Evolutionary conservation across 2,113 vertebrate species (phyloP), one percentile per base, ranked within the genome.

Genomic region (Oreotragus oreotragus): DNA sequence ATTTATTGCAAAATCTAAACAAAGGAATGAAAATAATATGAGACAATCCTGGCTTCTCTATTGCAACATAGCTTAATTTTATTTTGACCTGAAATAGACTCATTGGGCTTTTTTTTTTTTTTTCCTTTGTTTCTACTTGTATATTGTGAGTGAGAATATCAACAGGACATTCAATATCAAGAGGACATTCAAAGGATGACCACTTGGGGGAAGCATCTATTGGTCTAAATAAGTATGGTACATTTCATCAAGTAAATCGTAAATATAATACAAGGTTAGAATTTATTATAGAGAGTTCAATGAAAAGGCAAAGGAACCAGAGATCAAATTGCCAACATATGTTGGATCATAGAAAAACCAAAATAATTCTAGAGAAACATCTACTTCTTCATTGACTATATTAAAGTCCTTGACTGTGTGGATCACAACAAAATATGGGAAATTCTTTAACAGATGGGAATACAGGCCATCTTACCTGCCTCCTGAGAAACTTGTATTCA

Each of bases 101-200:
- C 19, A 28, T n/a, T 47, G 33, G 23, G 1, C 3, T 36, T 66
- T 17, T 21, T 39, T 30, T 49, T 17, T 6, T 47, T 17, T 7
- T 9, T 6, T 8, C 0, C 25, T 0, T 6, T 21, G 45, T 70
- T 80, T 39, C 6, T 60, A 30, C 14, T 55, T 77, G 1, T 83
- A 17, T 53, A 88, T 53, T 73, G n/a, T 88, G 87, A 51, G 4
- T 83, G 7, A 36, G 7, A 66, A 53, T 17, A 49, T 1, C 17
- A 47, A 33, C 64, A 60, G 9, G 11, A 17, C 14, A 64, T 33
- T 15, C n/a, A 55, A 53, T 17, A 49, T 1, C 17, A 47, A 33
- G 57, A 60, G 9, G 11, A 17, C 14, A 64, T 33, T 15, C n/a
- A 55, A 53, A 47, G 8, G 28, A 23, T 70, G 33, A 13, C 9